Evolutionary conservation across 1,140 invertebrate genomes (phyloP).

Genomic region (Trissolcus basalis): DNA sequence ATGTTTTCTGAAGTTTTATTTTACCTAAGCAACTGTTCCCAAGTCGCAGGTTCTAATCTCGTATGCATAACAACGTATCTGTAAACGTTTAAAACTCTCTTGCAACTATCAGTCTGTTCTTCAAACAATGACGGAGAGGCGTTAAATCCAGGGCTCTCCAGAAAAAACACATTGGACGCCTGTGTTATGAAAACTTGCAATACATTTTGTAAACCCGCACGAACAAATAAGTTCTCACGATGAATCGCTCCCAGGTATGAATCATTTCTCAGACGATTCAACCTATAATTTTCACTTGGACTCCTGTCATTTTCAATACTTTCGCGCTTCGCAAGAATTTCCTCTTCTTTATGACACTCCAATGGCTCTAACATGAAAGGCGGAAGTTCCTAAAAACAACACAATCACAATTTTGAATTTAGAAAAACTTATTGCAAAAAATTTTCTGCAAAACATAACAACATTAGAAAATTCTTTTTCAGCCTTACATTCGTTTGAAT

Average conservation of each 20-base stretch:
- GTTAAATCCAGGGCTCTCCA: slow-evolving; percentile 76
- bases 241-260: slow-evolving; percentile 88
- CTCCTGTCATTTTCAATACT: slow-evolving; percentile 67
- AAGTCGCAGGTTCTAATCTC: slow-evolving; percentile 92
- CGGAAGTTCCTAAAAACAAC: slow-evolving; percentile 82
- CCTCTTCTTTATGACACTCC: slow-evolving; percentile 76
- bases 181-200: slow-evolving; percentile 96
- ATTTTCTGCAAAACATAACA: too few relatives aligned
- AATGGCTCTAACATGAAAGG: slow-evolving; percentile 90
- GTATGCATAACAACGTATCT: slow-evolving; percentile 98
- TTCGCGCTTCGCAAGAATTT: slow-evolving; percentile 65
- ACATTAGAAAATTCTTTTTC: too few relatives aligned
- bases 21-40: slow-evolving; percentile 81
- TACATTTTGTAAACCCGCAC: slow-evolving; percentile 91
- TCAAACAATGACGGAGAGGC: slow-evolving; percentile 80
- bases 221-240: slow-evolving; percentile 85
- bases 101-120: slow-evolving; percentile 97
- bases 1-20: too few relatives aligned
- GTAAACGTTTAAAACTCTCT: slow-evolving; percentile 97
- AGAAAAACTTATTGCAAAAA: slow-evolving; percentile 7
- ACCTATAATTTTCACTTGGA: slow-evolving; percentile 76
- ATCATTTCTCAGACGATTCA: slow-evolving; percentile 85
- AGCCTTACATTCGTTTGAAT: slow-evolving; percentile 89
- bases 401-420: slow-evolving; percentile 2
- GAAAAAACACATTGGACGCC: slow-evolving; percentile 94